Base-by-base conservation (phyloP, 2,113 vertebrate genomes). In the Oreochromis spilurus region DNA sequence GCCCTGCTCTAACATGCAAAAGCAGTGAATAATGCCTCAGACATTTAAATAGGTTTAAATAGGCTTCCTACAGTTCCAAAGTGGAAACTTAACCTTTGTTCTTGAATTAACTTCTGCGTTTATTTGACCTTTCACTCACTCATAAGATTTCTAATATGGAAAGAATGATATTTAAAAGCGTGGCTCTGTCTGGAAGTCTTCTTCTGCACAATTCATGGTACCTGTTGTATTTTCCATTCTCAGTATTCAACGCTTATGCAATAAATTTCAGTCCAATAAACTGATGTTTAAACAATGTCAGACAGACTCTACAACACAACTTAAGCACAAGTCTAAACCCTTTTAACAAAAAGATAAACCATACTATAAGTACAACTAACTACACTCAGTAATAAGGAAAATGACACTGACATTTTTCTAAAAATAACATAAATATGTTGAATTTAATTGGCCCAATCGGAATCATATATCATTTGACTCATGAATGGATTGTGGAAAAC, bases 251-350 rank as follows among this genome's bases (percentile, higher is more conserved):
- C 26, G 14, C 29, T n/a, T 7, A 29, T 36, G 60, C 75, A 84
- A 53, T 88, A 83, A 19, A 45, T 84, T 81, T 75, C 45, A 29
- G 31, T 29, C 17, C 11, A 40, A 70, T 89, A 87, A 89, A 90
- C 58, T 17, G 3, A 57, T 19, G 9, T 60, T 52, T 72, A 87
- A 91, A 85, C 57, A 87, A 17, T 70, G 60, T 29, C 26, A 31
- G 72, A 9, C 10, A 31, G 7, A 48, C 38, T 70, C 84, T 81
- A 67, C 7, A 81, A 70, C 14, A 29, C 53, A 29, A 13, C 38
- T 60, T 31, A 12, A 60, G 17, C 36, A 81, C 7, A n/a, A 7
- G 19, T 3, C 7, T 31, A 45, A 45, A n/a, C 16, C 38, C 3
- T n/a, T 43, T 80, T 16, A 17, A 19, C n/a, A 3, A 34, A 40